Conservation (phyloP, 2,888 invertebrate genomes). For the Chrysolina haemoptera region DNA sequence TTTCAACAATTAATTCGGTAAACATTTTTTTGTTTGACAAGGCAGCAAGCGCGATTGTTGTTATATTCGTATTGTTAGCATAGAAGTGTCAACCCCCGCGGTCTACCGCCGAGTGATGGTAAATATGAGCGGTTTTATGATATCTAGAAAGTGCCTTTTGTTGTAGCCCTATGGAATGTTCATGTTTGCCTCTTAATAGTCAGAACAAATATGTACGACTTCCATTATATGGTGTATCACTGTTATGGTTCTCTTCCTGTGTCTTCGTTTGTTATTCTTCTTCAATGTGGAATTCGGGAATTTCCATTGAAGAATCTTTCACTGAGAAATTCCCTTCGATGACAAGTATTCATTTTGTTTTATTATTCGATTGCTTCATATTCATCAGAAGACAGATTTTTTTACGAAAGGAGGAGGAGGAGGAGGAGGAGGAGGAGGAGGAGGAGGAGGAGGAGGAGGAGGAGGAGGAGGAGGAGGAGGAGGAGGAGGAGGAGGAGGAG, state of each 20-base stretch:
- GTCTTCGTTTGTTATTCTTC: conserved; percentile 8
- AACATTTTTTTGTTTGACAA: conserved; percentile 38
- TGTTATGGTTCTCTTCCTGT: conserved; percentile 19
- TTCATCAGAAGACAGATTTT: too few species aligned
- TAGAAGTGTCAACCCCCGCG: conserved; percentile 37
- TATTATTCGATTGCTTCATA: too few species aligned
- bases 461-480: too few species aligned
- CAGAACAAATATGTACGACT: conserved; percentile 22
- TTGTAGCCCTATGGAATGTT: conserved; percentile 41
- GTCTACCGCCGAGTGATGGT: conserved; percentile 35
- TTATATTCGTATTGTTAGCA: conserved; percentile 40
- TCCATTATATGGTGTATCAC: conserved; percentile 21
- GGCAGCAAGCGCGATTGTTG: conserved; percentile 36
- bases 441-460: too few species aligned
- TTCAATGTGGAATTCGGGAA: background rate
- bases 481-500: too few species aligned
- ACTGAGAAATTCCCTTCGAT: background rate
- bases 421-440: too few species aligned
- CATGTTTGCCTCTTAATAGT: conserved; percentile 31
- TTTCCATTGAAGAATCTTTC: background rate
- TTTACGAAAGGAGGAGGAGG: too few species aligned
- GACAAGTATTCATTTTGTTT: too few species aligned
- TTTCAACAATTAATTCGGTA: conserved; percentile 14
- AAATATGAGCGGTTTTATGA: conserved; percentile 43
- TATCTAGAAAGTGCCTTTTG: conserved; percentile 41